phyloP scores from a whole-genome alignment of 2,888 invertebrate genomes.

The Nezara viridula region DNA sequence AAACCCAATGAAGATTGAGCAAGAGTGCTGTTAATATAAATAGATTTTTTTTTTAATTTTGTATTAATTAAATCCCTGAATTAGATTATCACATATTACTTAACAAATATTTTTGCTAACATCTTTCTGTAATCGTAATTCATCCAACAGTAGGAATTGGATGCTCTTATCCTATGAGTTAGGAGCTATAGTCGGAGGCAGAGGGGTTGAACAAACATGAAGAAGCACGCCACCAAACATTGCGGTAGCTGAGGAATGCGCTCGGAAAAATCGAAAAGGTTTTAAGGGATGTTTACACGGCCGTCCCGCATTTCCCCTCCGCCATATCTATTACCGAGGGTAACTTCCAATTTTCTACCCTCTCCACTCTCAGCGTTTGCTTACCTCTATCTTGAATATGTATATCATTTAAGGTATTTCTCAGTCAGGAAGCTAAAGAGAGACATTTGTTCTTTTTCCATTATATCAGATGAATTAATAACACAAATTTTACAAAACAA shows the following conservation, averaged over 20 bases:
- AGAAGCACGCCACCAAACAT: background rate
- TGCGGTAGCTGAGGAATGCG: conserved; percentile 15
- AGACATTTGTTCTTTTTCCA: no score
- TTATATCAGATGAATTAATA: no score
- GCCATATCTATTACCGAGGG: conserved; percentile 26
- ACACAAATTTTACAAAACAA: no score
- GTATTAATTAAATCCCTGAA: no score
- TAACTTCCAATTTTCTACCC: background rate
- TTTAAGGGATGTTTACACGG: conserved; percentile 32
- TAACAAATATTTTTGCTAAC: no score
- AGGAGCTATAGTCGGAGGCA: background rate
- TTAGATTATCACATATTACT: no score
- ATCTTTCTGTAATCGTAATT: background rate
- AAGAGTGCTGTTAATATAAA: no score
- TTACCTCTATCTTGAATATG: background rate
- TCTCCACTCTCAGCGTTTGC: background rate
- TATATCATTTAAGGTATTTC: background rate
- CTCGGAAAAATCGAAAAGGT: conserved; percentile 44
- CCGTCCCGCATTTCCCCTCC: background rate
- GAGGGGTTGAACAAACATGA: background rate
- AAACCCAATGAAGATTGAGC: no score
- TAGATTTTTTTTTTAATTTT: no score
- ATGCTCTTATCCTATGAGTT: background rate
- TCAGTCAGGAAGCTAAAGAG: background rate
- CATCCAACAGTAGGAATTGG: background rate